These are phyloP conservation scores for Heliornis fulica DNA, from an alignment of 2,113 vertebrate species.

Conservation along the genomic window DNA sequence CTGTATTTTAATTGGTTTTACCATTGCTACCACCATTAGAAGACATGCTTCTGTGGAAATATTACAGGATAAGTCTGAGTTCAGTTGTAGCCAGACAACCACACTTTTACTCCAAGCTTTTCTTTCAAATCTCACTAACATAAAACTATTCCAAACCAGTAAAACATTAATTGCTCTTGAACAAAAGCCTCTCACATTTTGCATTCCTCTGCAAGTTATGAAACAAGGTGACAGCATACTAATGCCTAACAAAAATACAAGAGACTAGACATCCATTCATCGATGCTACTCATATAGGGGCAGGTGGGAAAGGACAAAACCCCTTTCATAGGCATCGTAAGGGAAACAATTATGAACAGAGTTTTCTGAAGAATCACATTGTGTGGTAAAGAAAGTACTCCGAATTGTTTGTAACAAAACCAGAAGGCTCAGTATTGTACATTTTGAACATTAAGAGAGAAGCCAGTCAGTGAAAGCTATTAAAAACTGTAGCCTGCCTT, in stretches of 20 bases:
- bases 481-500: background rate
- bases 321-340: accelerated
- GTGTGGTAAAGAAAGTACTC: background rate
- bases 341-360: background rate
- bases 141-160: background rate
- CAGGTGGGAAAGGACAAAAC: background rate
- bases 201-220: background rate
- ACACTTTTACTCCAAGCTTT: background rate
- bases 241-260: background rate
- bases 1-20: background rate
- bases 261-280: background rate
- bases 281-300: accelerated
- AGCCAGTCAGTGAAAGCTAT: too few species aligned
- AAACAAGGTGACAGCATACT: background rate
- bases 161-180: background rate
- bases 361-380: background rate
- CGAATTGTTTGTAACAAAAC: background rate
- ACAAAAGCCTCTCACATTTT: background rate
- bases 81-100: background rate
- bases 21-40: background rate
- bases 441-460: background rate
- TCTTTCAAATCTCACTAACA: background rate
- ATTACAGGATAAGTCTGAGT: background rate
- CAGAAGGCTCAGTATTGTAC: background rate
- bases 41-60: background rate